Percentiles rank a stretch among this genome's conserved stretches.
Conservation (phyloP, 2,797 vertebrate genomes). For the Danionella dracula region DNA sequence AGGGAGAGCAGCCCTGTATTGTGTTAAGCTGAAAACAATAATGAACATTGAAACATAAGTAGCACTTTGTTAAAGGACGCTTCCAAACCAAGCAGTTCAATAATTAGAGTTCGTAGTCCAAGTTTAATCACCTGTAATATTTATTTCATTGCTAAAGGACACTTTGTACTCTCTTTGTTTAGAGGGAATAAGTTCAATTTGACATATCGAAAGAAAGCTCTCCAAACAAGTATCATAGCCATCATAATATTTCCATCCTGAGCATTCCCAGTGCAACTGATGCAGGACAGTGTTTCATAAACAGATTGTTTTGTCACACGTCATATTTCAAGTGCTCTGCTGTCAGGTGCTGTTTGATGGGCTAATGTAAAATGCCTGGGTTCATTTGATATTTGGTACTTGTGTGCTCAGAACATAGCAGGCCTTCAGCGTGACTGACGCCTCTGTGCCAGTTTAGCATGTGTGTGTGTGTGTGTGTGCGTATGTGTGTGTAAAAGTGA, state of each 20-base stretch:
- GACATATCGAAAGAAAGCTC: not conserved
- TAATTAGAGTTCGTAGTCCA: too few relatives aligned
- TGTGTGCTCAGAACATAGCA: constrained; percentile 32
- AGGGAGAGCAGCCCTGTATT: too few relatives aligned
- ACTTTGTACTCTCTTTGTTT: not conserved
- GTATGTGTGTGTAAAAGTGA: not conserved
- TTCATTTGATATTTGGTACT: constrained; percentile 54
- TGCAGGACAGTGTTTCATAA: constrained; percentile 20
- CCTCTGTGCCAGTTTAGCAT: constrained; percentile 42
- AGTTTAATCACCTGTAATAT: too few relatives aligned
- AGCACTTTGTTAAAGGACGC: too few relatives aligned
- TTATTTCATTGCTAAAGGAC: too few relatives aligned
- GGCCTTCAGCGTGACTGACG: constrained; percentile 41
- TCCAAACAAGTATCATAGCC: not conserved
- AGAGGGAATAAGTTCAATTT: not conserved
- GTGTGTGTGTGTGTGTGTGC: constrained; percentile 21
- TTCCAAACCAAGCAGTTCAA: too few relatives aligned
- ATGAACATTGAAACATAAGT: too few relatives aligned
- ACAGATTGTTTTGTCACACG: constrained; percentile 19
- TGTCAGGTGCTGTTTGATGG: constrained; percentile 33
- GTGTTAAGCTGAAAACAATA: too few relatives aligned
- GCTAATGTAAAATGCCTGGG: constrained; percentile 46
- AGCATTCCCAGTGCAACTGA: constrained; percentile 1
- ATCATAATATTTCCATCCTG: not conserved
- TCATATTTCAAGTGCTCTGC: constrained; percentile 23